Conservation (phyloP, 2,888 invertebrate species). For the Macaria notata region DNA sequence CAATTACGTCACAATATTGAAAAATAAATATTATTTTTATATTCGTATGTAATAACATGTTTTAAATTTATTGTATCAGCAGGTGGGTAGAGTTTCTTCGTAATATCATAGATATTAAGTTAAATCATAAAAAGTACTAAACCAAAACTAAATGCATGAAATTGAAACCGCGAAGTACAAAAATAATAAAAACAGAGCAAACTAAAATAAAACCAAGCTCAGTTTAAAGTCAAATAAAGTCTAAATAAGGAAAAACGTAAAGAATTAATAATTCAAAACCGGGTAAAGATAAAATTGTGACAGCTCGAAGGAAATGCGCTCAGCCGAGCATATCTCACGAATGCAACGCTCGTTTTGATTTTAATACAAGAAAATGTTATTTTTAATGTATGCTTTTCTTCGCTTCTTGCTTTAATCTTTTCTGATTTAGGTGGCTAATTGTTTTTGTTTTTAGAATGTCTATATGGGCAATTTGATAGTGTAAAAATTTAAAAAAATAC, state of each 20-base stretch:
- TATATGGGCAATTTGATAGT: too few relatives aligned
- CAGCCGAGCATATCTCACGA: slow-evolving; percentile 60
- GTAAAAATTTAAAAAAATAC: too few relatives aligned
- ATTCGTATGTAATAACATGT: too few relatives aligned
- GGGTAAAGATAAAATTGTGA: slow-evolving; percentile 65
- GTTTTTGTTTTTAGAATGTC: background rate
- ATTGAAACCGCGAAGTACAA: background rate
- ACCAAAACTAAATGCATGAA: background rate
- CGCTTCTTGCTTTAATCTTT: slow-evolving; percentile 25
- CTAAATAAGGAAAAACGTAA: slow-evolving; percentile 50
- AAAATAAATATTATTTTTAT: too few relatives aligned
- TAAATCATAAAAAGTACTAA: background rate
- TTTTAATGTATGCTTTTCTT: slow-evolving; percentile 41
- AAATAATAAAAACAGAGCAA: slow-evolving; percentile 4
- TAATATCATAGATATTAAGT: too few relatives aligned
- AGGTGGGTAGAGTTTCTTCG: too few relatives aligned
- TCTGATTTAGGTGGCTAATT: background rate
- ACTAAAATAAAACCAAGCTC: slow-evolving; percentile 3
- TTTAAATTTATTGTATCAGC: too few relatives aligned
- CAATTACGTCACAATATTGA: too few relatives aligned
- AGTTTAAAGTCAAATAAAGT: slow-evolving; percentile 47
- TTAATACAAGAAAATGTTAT: slow-evolving; percentile 58
- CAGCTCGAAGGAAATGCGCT: slow-evolving; percentile 60
- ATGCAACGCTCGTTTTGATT: slow-evolving; percentile 60
- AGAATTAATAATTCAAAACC: slow-evolving; percentile 58